These are phyloP conservation scores for Montipora sp. DNA, from an alignment of 64 coral and sea anemone genomes.

Conservation along the genomic window DNA sequence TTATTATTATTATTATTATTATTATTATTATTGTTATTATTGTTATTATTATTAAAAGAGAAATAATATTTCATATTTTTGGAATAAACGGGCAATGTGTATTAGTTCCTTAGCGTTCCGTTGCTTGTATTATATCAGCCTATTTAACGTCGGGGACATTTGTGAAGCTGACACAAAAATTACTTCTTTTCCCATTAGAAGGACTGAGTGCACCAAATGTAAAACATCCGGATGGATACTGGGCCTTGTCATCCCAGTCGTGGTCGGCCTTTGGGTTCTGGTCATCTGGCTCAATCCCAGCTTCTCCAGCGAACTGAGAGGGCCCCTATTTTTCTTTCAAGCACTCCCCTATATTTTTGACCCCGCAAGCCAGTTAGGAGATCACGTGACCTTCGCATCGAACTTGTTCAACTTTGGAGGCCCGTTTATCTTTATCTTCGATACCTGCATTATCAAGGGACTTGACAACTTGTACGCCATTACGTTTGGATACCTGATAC, in stretches of 20 bases:
- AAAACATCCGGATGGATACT: conserved; percentile 66
- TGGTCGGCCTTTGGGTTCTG: conserved; percentile 51
- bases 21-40: too few relatives aligned
- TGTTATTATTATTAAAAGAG: too few relatives aligned
- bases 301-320: conserved; percentile 73
- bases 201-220: conserved; percentile 40
- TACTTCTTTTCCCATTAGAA: background rate
- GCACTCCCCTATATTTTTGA: conserved; percentile 74
- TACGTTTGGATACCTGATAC: conserved; percentile 59
- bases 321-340: conserved; percentile 87
- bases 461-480: conserved; percentile 55
- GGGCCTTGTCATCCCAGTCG: conserved; percentile 48
- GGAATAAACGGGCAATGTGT: too few relatives aligned
- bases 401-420: conserved; percentile 82
- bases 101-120: too few relatives aligned
- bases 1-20: too few relatives aligned
- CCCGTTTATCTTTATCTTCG: conserved; percentile 57
- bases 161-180: too few relatives aligned
- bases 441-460: conserved; percentile 52
- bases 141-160: too few relatives aligned
- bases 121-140: too few relatives aligned
- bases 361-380: conserved; percentile 46
- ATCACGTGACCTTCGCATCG: conserved; percentile 36
- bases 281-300: conserved; percentile 83
- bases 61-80: too few relatives aligned